Evolutionary conservation across 1,140 invertebrate genomes (phyloP).

Genomic region (Bombus soroeensis): DNA sequence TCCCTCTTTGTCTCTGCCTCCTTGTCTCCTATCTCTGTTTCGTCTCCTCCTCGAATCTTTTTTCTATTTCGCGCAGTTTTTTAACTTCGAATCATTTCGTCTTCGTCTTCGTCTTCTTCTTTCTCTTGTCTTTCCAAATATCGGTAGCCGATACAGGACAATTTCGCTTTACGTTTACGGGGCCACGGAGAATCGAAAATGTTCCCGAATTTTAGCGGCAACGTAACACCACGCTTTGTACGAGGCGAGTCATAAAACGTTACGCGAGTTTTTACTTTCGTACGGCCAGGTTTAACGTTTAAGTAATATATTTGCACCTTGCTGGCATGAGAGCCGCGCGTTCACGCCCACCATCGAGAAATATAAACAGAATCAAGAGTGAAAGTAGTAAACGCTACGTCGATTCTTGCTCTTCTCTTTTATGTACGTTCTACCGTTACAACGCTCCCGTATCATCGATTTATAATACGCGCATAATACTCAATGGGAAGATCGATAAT

Average conservation of each 20-base stretch:
- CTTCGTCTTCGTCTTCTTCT: background rate
- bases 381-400: conserved; percentile 20
- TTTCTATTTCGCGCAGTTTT: background rate
- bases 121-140: background rate
- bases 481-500: background rate
- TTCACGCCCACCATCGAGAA: conserved; percentile 26
- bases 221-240: background rate
- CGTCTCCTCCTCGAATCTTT: background rate
- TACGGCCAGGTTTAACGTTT: background rate
- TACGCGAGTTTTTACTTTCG: background rate
- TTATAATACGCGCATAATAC: background rate
- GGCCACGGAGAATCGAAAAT: background rate
- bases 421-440: background rate
- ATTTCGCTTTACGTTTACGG: background rate
- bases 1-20: conserved; percentile 21
- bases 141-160: background rate
- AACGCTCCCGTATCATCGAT: background rate
- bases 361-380: conserved; percentile 28
- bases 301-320: conserved; percentile 31
- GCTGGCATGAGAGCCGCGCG: conserved; percentile 2
- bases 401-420: background rate
- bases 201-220: background rate
- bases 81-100: background rate
- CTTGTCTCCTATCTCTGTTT: conserved; percentile 5
- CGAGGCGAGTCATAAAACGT: background rate